These are phyloP conservation scores for Trematomus bernacchii DNA, from an alignment of 2,797 vertebrate genomes.

Conservation along the genomic window DNA sequence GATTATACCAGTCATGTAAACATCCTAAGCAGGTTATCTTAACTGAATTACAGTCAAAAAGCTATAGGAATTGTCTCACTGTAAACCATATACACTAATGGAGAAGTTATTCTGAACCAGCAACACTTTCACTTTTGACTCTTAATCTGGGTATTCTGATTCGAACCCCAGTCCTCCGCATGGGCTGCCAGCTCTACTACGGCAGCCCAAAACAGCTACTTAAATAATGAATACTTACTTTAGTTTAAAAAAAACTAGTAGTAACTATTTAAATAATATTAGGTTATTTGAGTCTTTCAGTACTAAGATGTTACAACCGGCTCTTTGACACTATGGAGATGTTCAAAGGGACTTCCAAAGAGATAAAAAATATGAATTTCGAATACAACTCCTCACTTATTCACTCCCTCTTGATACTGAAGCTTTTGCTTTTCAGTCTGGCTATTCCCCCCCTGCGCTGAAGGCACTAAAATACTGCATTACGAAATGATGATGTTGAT, in stretches of 20 bases:
- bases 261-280: constrained; percentile 21
- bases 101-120: not conserved
- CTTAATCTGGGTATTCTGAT: constrained; percentile 1
- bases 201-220: not conserved
- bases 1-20: constrained; percentile 32
- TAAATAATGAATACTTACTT: not conserved
- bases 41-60: constrained; percentile 16
- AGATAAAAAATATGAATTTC: constrained; percentile 32
- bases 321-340: constrained; percentile 30
- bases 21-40: constrained; percentile 48
- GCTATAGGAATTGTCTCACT: not conserved
- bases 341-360: constrained; percentile 53
- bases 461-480: constrained; percentile 61
- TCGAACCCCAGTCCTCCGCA: too few species aligned
- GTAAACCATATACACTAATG: not conserved
- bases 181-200: too few species aligned
- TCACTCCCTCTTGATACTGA: constrained; percentile 55
- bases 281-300: constrained; percentile 32
- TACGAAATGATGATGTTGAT: constrained; percentile 82
- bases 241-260: not conserved
- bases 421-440: constrained; percentile 47
- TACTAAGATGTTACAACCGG: constrained; percentile 24
- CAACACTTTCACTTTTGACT: not conserved
- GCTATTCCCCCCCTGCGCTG: constrained; percentile 7
- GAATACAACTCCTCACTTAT: constrained; percentile 58